Evolutionary conservation across 2,113 vertebrate genomes (phyloP).

Genomic region (Crotalus helleri): DNA sequence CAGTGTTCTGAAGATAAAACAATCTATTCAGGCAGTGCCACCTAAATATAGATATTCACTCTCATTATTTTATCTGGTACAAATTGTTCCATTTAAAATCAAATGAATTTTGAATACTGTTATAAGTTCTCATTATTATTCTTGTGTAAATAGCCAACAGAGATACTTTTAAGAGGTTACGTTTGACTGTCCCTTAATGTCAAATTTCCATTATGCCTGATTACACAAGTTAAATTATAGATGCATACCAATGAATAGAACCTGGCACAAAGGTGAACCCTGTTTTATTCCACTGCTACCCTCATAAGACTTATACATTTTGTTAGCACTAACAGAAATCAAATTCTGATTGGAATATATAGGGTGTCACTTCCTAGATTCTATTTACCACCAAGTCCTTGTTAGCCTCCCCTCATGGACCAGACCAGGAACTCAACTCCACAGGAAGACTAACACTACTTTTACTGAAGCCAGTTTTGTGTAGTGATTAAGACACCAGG

Average conservation of each 20-base stretch:
- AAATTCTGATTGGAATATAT: background rate
- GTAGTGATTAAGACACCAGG: background rate
- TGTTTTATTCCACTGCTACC: background rate
- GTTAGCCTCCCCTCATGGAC: background rate
- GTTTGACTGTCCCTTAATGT: background rate
- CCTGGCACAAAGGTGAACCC: background rate
- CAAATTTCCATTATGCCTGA: constrained; percentile 7
- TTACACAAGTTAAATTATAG: background rate
- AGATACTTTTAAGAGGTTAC: background rate
- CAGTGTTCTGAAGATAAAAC: background rate
- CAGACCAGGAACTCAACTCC: background rate
- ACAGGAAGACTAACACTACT: background rate
- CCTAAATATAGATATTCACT: constrained; percentile 1
- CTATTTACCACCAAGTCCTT: background rate
- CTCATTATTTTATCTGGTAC: background rate
- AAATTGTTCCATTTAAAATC: background rate
- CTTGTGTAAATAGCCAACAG: background rate
- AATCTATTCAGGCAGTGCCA: background rate
- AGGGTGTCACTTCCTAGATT: background rate
- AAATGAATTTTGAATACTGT: background rate
- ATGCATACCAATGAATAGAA: background rate
- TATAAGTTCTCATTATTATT: background rate
- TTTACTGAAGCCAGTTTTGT: background rate
- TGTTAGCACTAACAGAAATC: background rate
- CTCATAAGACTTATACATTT: background rate